Evolutionary conservation across 2,113 vertebrate species (phyloP).

Genomic region (Panthera uncia): DNA sequence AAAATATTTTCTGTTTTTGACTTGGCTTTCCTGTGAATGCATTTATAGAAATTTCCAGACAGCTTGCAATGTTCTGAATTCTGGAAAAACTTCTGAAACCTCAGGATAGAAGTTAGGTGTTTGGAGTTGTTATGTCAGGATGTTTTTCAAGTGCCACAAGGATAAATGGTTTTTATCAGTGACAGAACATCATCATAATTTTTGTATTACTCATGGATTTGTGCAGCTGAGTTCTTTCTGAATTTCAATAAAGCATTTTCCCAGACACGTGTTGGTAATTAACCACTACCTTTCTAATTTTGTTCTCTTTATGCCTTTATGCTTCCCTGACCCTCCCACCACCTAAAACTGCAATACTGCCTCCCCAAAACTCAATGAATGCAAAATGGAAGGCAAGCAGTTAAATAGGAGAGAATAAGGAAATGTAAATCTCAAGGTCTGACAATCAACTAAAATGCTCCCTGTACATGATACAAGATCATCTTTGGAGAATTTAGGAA

Average conservation of each 20-base stretch:
- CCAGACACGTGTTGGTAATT: slow-evolving; percentile 55
- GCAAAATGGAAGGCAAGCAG: slow-evolving; percentile 34
- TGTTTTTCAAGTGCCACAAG: slow-evolving; percentile 48
- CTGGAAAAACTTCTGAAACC: slow-evolving; percentile 14
- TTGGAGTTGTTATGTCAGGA: background rate
- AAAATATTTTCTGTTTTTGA: background rate
- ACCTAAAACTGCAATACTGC: background rate
- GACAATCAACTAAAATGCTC: slow-evolving; percentile 44
- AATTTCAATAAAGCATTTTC: slow-evolving; percentile 57
- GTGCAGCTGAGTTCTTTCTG: slow-evolving; percentile 47
- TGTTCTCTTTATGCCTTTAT: background rate
- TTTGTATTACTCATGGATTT: slow-evolving; percentile 64
- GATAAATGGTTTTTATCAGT: slow-evolving; percentile 52
- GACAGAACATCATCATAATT: slow-evolving; percentile 27
- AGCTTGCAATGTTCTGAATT: slow-evolving; percentile 26
- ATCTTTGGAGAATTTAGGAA: slow-evolving; percentile 59
- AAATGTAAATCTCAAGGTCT: slow-evolving; percentile 64
- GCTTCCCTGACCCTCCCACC: background rate
- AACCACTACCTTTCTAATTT: slow-evolving; percentile 42
- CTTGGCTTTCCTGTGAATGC: background rate
- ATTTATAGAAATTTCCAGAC: background rate
- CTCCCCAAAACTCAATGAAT: slow-evolving; percentile 21
- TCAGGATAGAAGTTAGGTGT: slow-evolving; percentile 19
- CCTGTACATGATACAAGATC: slow-evolving; percentile 8
- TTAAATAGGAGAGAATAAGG: slow-evolving; percentile 42